Evolutionary conservation across 2,888 invertebrate genomes (phyloP), one percentile per base, ranked within the genome.

Genomic region (Noctua fimbriata): DNA sequence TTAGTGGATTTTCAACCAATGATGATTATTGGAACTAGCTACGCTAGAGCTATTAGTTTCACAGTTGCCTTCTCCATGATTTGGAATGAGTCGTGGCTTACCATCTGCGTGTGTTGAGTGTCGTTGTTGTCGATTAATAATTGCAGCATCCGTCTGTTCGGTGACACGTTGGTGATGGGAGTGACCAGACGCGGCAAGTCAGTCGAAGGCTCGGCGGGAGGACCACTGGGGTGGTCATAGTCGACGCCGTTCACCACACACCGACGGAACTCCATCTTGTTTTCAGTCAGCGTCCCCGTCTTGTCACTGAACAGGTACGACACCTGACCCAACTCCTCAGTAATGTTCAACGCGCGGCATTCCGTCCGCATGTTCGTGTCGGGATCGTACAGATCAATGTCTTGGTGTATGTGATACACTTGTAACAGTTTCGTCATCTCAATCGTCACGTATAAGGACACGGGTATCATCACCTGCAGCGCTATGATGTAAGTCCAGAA

Each of bases 401-500:
- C 99, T 91, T 99, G 98, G 91, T 99, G 98, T 91, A 99, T 99
- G 94, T 99, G 99, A 95, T 98, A 99, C 72, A 99, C 98, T 97
- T 99, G 99, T 82, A 99, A 97, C 84, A 99, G 97, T 95, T 99
- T 99, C 89, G 99, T 99, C 97, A 99, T 98, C 96, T 99, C 99
- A 91, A 99, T 98, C 6, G 99, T 99, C 76, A 99, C 99, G 96
- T 99, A 99, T 82, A 99, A 97, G 14, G 99, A 99, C 70, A 99
- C 97, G 0, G 99, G 99, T 93, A 99, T 99, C 98, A 99, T 99
- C 83, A 99, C 98, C 97, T 99, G 99, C 78, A 99, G 97, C 88
- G 99, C 98, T 92, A 99, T 99, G 87, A 99, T 98, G 94, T 98
- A 99, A 4, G 99, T 99, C 98, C 99, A 99, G 96, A 99, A 99